These are phyloP conservation scores for Pomatorhinus ruficollis DNA, from an alignment of 2,113 vertebrate species.

Conservation along the genomic window DNA sequence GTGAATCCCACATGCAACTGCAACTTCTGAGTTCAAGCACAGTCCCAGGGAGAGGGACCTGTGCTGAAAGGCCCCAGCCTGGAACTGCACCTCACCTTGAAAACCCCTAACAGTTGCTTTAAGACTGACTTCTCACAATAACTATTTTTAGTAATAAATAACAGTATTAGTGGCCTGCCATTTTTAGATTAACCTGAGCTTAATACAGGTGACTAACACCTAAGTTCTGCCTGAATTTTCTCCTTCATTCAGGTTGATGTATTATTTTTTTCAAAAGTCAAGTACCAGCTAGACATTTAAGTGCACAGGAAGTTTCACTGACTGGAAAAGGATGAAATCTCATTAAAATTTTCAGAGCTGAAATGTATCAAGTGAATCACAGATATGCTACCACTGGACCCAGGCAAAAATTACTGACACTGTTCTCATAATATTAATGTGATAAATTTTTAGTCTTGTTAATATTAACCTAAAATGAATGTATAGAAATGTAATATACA, in stretches of 20 bases:
- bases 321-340: neutral
- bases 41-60: neutral
- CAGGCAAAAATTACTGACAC: neutral
- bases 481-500: neutral
- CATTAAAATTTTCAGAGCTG: slow-evolving; percentile 1
- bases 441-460: neutral
- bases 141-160: neutral
- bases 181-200: neutral
- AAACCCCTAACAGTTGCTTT: neutral
- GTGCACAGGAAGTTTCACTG: neutral
- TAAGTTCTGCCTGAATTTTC: neutral
- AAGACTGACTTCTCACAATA: neutral
- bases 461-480: neutral
- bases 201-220: neutral
- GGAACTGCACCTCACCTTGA: neutral
- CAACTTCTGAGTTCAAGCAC: neutral
- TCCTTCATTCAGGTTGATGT: neutral
- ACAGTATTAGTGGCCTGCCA: neutral
- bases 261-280: neutral
- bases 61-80: neutral
- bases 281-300: neutral
- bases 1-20: neutral
- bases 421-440: neutral
- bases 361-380: neutral
- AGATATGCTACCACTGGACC: neutral